Evolutionary conservation across 1,140 invertebrate species (phyloP), one percentile per base, ranked within the genome.

Genomic region (Sitobion miscanthi): DNA sequence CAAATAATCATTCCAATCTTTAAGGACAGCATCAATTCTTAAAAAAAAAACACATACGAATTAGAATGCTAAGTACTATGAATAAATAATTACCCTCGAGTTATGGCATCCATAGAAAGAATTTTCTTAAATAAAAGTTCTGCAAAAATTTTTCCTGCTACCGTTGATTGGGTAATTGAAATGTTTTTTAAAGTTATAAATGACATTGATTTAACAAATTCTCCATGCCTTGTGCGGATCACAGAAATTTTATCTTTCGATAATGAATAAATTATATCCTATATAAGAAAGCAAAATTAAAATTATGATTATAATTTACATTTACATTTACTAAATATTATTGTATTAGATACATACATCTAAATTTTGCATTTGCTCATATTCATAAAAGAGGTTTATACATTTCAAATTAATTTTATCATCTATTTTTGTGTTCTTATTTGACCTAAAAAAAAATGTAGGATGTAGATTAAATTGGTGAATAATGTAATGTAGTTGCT

Each of bases 221-320:
- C 91, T n/a, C 86, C 82, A 93, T 93, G 91, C 23, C 91, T 93
- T 52, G 91, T 85, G 8, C 49, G 82, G 17, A 93, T 54, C 5
- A 38, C 20, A 0, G 91, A 93, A 9, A n/a, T 83, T 35, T 91
- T 1, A 38, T 92, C 90, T 35, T 93, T 82, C 0, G 23, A 8
- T 49, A 93, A 57, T 57, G 49, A 93, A 93, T 54, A 85, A 42
- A 93, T 86, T 21, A 93, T 85, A 54, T 93, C 91, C 91, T 93
- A 85, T 20, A 35, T 35, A 35, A 35, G 20, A 54, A 47, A 30
- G 23, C 2, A 35, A n/a, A 2, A 82, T 52, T 30, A 82, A 49
- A 20, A 47, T 77, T 45, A 90, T n/a, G 21, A 85, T 45, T 45
- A 45, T 45, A 45, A 85, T 86, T 69, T 4, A n/a, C n/a, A n/a